phyloP scores from a whole-genome alignment of 2,888 invertebrate genomes.

The Drosophila anomelani region DNA sequence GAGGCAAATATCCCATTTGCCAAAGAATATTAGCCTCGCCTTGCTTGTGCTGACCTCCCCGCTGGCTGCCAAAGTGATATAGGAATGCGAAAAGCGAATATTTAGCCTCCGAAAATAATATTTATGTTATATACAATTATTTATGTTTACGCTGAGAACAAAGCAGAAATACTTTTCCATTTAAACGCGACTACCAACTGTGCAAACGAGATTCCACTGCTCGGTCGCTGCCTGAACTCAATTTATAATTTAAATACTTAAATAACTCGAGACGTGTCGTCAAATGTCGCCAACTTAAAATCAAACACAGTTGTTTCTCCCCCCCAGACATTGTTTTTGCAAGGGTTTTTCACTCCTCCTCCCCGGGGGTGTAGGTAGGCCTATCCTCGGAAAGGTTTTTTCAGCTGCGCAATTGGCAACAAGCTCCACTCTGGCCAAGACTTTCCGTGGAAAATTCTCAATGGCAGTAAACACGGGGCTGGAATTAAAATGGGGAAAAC shows the following conservation, averaged over 20 bases:
- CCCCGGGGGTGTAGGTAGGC: neutral
- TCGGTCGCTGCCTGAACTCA: constrained; percentile 45
- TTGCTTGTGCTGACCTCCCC: constrained; percentile 10
- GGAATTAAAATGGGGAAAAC: constrained; percentile 27
- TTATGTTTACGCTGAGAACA: constrained; percentile 40
- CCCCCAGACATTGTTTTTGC: constrained; percentile 23
- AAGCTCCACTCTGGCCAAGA: neutral
- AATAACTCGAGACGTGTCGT: constrained; percentile 17
- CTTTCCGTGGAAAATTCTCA: constrained; percentile 36
- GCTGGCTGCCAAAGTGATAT: constrained; percentile 11
- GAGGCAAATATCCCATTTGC: neutral
- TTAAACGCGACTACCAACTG: constrained; percentile 54
- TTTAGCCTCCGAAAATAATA: constrained; percentile 41
- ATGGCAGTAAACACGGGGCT: constrained; percentile 43
- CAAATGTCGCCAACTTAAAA: constrained; percentile 49
- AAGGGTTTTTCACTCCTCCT: constrained; percentile 19
- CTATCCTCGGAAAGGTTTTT: constrained; percentile 28
- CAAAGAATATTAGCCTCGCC: neutral
- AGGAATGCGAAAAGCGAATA: constrained; percentile 34
- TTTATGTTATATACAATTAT: constrained; percentile 47
- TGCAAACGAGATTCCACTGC: constrained; percentile 62
- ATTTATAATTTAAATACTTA: constrained; percentile 40
- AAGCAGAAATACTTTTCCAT: constrained; percentile 33
- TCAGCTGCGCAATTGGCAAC: constrained; percentile 59
- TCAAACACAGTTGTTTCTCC: constrained; percentile 61